Percentiles rank a stretch among this genome's conserved stretches.
These are phyloP conservation scores for Motacilla tschutschensis DNA, from an alignment of 2,113 vertebrate species.

Conservation along the genomic window DNA sequence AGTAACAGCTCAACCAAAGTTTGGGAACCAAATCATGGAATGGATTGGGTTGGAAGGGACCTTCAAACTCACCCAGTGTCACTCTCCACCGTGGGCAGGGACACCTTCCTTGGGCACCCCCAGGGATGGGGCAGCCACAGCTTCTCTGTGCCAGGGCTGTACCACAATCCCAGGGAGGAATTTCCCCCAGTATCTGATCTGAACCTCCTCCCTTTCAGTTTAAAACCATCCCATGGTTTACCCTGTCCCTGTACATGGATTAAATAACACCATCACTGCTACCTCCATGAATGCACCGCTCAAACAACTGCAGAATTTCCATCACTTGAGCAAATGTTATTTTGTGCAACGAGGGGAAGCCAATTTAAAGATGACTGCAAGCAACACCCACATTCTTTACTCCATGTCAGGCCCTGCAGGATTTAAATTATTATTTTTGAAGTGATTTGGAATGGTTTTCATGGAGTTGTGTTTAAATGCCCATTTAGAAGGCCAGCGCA, in stretches of 20 bases:
- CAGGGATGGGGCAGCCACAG: not conserved
- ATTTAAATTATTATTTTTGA: not conserved
- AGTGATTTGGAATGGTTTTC: not conserved
- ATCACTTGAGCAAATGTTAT: not conserved
- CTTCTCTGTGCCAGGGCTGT: not conserved
- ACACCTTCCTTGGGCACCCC: not conserved
- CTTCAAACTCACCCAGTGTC: not conserved
- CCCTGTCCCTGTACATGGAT: not conserved
- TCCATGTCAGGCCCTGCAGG: not conserved
- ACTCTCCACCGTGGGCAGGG: not conserved
- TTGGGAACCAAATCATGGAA: not conserved
- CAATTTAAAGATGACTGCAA: not conserved
- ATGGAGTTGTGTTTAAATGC: not conserved
- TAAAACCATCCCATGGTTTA: not conserved
- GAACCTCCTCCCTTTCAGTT: not conserved
- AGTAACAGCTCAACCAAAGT: not conserved
- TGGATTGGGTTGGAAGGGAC: not conserved
- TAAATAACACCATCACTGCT: not conserved
- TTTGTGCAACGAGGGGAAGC: not conserved
- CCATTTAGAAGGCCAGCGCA: rapidly evolving
- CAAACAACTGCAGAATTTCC: not conserved
- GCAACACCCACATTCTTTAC: not conserved
- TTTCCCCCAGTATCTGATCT: too few relatives aligned
- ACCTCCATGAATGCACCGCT: not conserved
- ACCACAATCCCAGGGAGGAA: not conserved